Conservation (phyloP, 2,888 invertebrate genomes). For the Erebia ligea region DNA sequence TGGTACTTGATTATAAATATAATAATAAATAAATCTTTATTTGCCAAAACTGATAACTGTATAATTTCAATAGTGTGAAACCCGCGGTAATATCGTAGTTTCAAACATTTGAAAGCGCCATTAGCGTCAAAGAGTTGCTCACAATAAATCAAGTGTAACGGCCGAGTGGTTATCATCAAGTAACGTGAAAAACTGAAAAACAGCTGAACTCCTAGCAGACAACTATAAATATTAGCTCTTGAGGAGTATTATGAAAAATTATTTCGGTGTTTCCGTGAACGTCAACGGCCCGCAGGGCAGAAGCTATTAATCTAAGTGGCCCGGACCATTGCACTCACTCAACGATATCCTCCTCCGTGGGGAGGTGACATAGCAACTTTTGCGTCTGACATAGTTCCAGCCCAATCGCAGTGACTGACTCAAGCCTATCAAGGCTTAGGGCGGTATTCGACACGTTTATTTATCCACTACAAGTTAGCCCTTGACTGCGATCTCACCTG, state of each 20-base stretch:
- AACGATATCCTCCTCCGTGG: not conserved
- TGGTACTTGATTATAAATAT: too few relatives aligned
- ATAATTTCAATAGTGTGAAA: too few relatives aligned
- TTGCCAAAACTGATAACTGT: too few relatives aligned
- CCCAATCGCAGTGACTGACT: not conserved
- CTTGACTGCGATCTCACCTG: too few relatives aligned
- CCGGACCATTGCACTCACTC: conserved; percentile 34
- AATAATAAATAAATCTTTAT: too few relatives aligned
- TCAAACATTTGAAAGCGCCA: conserved; percentile 3
- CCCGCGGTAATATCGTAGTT: not conserved
- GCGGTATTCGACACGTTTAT: not conserved
- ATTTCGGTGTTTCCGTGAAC: conserved; percentile 20
- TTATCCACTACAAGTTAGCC: too few relatives aligned
- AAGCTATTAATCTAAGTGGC: conserved; percentile 24
- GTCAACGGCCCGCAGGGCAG: conserved; percentile 9
- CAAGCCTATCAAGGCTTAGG: not conserved
- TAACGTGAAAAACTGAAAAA: conserved; percentile 18
- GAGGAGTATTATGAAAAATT: conserved; percentile 28
- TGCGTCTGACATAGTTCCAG: not conserved
- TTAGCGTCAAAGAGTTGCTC: conserved; percentile 16
- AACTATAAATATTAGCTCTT: conserved; percentile 21
- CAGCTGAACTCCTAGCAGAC: conserved; percentile 18
- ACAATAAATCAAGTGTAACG: conserved; percentile 27
- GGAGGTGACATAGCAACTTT: not conserved
- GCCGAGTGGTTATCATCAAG: conserved; percentile 31